Base-by-base conservation (phyloP, 2,797 vertebrate species). In the Acropternis orthonyx region DNA sequence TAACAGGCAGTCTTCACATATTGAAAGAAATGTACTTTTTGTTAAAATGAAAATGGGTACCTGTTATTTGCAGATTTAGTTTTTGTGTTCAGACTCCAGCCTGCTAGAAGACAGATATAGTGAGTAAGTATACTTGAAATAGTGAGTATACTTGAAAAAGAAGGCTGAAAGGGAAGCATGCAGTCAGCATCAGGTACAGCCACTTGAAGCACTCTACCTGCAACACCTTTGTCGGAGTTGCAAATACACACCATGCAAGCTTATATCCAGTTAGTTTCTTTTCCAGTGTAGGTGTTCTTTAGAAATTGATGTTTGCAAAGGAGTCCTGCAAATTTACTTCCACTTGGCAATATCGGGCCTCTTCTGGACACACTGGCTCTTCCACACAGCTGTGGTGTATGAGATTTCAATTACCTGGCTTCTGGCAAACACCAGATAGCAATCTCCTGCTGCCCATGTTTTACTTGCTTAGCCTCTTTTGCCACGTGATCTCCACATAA, bases 341-440 rank as follows among this genome's bases (percentile, higher is more conserved):
- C 67, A 48, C 66, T 49, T 82, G 34, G 71, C 76, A 86, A 43
- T 49, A 55, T 7, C 7, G 5, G 63, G 32, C 52, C 55, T 69
- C 26, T 22, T 71, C 65, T 59, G 71, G 58, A 82, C 17, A 56
- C 15, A 6, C 16, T 58, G 52, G 34, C 52, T 63, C 71, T 63
- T 78, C 72, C 27, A 44, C 68, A 49, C 59, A 89, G 71, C 59
- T 77, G 48, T 19, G 36, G 59, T 20, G 69, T 0, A 37, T 85
- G n/a, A 85, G 34, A 69, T 67, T 87, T 67, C 90, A 91, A 85
- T 71, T 51, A 91, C 41, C 63, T 46, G 71, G 59, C 49, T 82
- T 46, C 72, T 59, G 32, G 74, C 72, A 95, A 91, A 92, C 68
- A 92, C 10, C 92, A 92, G 80, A 65, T 20, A 92, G 55, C 73